phyloP scores from a whole-genome alignment of 2,797 vertebrate species.

The Sorex maritimensis region DNA sequence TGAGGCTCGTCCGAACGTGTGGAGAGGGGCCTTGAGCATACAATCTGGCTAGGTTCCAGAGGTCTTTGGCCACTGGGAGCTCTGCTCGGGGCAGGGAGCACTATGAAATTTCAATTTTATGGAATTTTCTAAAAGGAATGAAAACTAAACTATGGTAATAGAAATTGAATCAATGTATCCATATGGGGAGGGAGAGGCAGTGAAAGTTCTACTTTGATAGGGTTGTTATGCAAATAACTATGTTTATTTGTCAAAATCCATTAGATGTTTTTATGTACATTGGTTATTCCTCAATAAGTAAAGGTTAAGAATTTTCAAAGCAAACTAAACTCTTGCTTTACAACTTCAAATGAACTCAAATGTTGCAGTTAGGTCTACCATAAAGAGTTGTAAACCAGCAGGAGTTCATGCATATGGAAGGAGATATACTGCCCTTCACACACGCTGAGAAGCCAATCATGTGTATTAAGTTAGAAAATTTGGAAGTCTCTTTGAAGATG shows the following conservation, averaged over 20 bases:
- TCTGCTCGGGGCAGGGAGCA: not conserved
- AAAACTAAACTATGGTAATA: not conserved
- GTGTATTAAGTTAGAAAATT: not conserved
- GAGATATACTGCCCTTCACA: not conserved
- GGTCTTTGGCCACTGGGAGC: too few species aligned
- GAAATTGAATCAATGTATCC: not conserved
- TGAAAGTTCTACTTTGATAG: not conserved
- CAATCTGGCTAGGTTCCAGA: too few species aligned
- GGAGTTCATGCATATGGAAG: not conserved
- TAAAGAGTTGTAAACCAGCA: not conserved
- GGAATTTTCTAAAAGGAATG: not conserved
- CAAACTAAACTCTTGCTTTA: not conserved
- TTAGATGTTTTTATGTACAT: not conserved
- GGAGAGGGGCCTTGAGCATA: too few species aligned
- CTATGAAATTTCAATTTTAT: not conserved
- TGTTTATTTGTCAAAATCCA: not conserved
- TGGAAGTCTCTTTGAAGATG: not conserved
- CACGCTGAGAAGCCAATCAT: not conserved
- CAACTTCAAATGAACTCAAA: slow-evolving; percentile 34
- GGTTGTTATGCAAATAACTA: not conserved
- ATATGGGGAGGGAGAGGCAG: not conserved
- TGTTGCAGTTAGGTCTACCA: not conserved
- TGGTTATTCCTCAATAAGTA: slow-evolving; percentile 32
- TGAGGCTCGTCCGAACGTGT: too few species aligned
- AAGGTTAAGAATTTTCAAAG: slow-evolving; percentile 22